Evolutionary conservation across 2,797 vertebrate species (phyloP).

Genomic region (Scarus forsteni): DNA sequence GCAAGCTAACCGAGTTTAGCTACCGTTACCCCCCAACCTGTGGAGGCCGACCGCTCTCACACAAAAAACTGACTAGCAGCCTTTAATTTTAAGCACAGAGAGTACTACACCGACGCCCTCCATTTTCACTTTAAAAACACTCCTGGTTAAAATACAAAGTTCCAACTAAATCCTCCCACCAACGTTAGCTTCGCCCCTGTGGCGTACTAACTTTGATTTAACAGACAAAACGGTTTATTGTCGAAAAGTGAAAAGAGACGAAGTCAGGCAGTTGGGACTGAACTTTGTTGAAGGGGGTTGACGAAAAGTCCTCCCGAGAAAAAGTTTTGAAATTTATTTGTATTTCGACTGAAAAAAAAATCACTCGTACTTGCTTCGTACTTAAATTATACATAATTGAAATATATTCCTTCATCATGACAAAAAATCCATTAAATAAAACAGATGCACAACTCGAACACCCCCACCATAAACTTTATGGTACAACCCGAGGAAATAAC

Average conservation of each 20-base stretch:
- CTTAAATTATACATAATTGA: too few species aligned
- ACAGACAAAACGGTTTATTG: conserved; percentile 52
- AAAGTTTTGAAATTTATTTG: fast-evolving
- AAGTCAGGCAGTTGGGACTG: conserved; percentile 22
- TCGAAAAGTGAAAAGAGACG: conserved; percentile 57
- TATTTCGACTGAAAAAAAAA: background rate
- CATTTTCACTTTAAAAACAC: conserved; percentile 49
- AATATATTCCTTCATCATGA: too few species aligned
- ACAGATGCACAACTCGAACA: background rate
- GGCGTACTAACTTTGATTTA: conserved; percentile 9
- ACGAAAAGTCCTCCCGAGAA: fast-evolving
- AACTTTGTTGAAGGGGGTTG: background rate
- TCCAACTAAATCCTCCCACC: background rate
- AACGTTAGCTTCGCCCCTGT: background rate
- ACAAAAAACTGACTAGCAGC: conserved; percentile 28
- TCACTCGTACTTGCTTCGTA: too few species aligned
- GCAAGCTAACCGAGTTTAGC: conserved; percentile 46
- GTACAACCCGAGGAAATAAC: conserved; percentile 76
- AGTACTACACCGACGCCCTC: conserved; percentile 3
- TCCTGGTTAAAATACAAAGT: conserved; percentile 4
- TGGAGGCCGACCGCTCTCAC: conserved; percentile 39
- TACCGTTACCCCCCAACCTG: conserved; percentile 29
- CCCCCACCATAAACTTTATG: conserved; percentile 71
- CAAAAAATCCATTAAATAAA: too few species aligned
- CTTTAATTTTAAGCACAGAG: conserved; percentile 29